Percentiles rank a stretch among this genome's conserved stretches.
Evolutionary conservation across 2,797 vertebrate genomes (phyloP).

Genomic region (Parotocinclus haroldoi): DNA sequence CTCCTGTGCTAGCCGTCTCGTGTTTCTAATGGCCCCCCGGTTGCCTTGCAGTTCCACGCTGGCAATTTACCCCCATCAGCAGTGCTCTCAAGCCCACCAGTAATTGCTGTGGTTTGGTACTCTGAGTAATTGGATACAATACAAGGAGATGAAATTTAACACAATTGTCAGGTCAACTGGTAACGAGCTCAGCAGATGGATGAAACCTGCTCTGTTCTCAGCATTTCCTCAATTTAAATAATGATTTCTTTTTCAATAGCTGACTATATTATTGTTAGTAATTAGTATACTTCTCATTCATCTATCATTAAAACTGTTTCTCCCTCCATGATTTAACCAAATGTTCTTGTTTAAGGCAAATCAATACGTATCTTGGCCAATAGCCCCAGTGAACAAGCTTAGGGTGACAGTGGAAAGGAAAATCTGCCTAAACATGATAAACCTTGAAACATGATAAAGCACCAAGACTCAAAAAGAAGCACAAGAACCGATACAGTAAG

Average conservation of each 20-base stretch:
- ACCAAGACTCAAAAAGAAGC: too few relatives aligned
- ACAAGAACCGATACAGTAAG: too few relatives aligned
- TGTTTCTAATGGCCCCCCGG: constrained; percentile 22
- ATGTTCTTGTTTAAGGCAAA: too few relatives aligned
- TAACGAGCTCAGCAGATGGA: background rate
- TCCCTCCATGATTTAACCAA: too few relatives aligned
- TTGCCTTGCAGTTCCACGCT: constrained; percentile 14
- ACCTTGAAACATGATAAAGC: too few relatives aligned
- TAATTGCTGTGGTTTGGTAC: constrained; percentile 6
- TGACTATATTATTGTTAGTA: constrained; percentile 1
- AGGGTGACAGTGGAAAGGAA: too few relatives aligned
- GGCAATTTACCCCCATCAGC: constrained; percentile 18
- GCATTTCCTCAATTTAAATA: background rate
- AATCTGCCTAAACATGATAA: too few relatives aligned
- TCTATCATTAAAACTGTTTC: background rate
- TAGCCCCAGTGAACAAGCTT: too few relatives aligned
- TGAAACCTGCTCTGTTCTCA: background rate
- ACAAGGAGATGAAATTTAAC: constrained; percentile 17
- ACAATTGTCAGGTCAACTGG: constrained; percentile 11
- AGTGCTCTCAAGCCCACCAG: constrained; percentile 1
- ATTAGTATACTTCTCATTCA: background rate
- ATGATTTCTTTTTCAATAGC: constrained; percentile 1
- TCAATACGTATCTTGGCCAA: too few relatives aligned
- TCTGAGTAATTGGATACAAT: constrained; percentile 15
- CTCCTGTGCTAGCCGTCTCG: constrained; percentile 64